Percentiles rank a stretch among this genome's conserved stretches.
Evolutionary conservation across 2,888 invertebrate genomes (phyloP).

Genomic region (Megastigmus dorsalis): DNA sequence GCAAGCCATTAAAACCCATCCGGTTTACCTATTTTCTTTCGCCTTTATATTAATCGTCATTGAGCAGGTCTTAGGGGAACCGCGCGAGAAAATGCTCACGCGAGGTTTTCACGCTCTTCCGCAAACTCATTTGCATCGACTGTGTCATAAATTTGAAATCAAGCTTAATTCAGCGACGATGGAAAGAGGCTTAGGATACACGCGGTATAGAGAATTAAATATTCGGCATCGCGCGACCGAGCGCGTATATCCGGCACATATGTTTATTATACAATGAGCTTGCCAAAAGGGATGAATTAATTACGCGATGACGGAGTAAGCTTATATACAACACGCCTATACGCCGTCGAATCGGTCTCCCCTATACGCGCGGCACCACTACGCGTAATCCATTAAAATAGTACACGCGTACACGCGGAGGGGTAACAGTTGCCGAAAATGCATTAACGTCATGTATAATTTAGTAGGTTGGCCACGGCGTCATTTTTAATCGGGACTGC

Average conservation of each 20-base stretch:
- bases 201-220: too few relatives aligned
- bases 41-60: background rate
- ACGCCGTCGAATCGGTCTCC: background rate
- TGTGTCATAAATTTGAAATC: conserved; percentile 27
- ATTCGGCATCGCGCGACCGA: background rate
- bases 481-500: conserved; percentile 38
- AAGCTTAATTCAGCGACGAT: conserved; percentile 8
- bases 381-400: background rate
- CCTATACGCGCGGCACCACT: background rate
- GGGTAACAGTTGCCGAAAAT: conserved; percentile 14
- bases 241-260: conserved; percentile 20
- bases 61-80: too few relatives aligned
- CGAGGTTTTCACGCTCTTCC: background rate
- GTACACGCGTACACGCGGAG: background rate
- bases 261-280: conserved; percentile 23
- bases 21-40: background rate
- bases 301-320: conserved; percentile 31
- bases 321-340: too few relatives aligned
- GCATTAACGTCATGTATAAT: conserved; percentile 45
- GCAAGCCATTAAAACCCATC: background rate
- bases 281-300: conserved; percentile 35
- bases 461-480: conserved; percentile 12
- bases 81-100: background rate
- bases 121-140: too few relatives aligned
- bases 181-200: too few relatives aligned